Base-by-base conservation (phyloP, 2,888 invertebrate species). In the Venustoraphidia nigricollis region DNA sequence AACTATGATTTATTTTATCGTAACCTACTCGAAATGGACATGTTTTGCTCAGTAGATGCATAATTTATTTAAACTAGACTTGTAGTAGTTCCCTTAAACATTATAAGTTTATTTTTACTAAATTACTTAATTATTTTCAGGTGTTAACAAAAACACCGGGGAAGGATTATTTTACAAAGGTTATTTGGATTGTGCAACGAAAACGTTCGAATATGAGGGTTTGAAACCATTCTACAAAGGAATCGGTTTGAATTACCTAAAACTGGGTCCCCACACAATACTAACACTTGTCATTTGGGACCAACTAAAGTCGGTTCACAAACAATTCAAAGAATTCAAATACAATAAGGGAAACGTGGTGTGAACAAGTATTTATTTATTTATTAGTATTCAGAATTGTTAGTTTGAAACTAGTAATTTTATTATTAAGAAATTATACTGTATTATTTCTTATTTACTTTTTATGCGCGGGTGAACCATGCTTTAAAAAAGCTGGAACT, bases 251-350 rank as follows among this genome's bases (percentile, higher is more conserved):
- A 76, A 82, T 2, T 84, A 85, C 66, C 67, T 85, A 53, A 72
- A 88, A 53, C 73, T 83, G 57, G 86, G 84, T 3, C 88, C 88
- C 1, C 88, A 89, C 59, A 84, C 86, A 0, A 77, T 87, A 9
- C 63, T 88, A 1, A 83, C 81, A 51, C 69, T 89, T 45, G 77
- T 85, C 47, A 81, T 88, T 62, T 88, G 88, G 82, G 83, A 85
- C 55, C 58, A 69, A 54, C 59, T 70, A 50, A 60, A 59, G 8
- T 27, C 27, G 6, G 27, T 6, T 27, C 27, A 27, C 27, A 27
- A 27, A 27, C 27, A 27, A 6, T 27, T 27, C 27, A 27, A 27
- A 27, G 6, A 27, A 27, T 27, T 27, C 27, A 27, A 27, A 27
- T 27, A 27, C 27, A 27, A 6, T 27, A 27, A 3, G 27, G 27